These are phyloP conservation scores for Excalfactoria chinensis DNA, from an alignment of 2,113 vertebrate genomes.

Conservation along the genomic window DNA sequence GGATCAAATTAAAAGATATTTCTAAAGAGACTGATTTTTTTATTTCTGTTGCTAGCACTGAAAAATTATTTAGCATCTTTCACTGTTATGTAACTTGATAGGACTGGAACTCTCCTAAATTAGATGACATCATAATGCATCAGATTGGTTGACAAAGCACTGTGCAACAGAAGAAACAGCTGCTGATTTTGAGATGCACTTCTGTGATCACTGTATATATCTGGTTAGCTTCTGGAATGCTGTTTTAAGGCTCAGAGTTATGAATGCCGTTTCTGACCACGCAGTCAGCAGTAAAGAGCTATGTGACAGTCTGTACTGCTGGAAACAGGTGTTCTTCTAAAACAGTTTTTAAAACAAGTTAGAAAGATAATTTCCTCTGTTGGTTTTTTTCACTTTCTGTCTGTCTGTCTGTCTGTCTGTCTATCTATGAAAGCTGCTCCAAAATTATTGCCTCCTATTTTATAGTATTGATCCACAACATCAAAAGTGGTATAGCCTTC, in stretches of 20 bases:
- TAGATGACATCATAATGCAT: neutral
- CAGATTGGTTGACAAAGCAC: neutral
- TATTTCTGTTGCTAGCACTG: neutral
- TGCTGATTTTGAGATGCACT: neutral
- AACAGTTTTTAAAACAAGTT: neutral
- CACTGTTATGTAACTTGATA: neutral
- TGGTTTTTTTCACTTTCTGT: neutral
- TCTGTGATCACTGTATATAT: neutral
- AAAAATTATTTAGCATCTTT: neutral
- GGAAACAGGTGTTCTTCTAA: neutral
- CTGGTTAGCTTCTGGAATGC: neutral
- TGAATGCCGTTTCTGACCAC: neutral
- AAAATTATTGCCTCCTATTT: too few relatives aligned
- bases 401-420: neutral
- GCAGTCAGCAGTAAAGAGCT: neutral
- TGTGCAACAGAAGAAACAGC: neutral
- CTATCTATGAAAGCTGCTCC: too few relatives aligned
- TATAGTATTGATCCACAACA: too few relatives aligned
- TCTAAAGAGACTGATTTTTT: neutral
- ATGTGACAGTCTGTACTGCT: rapidly evolving
- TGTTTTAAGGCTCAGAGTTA: neutral
- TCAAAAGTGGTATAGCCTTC: too few relatives aligned
- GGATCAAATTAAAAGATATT: neutral
- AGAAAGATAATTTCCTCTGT: neutral
- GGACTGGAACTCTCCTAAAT: neutral